Evolutionary conservation across 2,888 invertebrate species (phyloP), one percentile per base, ranked within the genome.

Genomic region (Eilema griseolum): DNA sequence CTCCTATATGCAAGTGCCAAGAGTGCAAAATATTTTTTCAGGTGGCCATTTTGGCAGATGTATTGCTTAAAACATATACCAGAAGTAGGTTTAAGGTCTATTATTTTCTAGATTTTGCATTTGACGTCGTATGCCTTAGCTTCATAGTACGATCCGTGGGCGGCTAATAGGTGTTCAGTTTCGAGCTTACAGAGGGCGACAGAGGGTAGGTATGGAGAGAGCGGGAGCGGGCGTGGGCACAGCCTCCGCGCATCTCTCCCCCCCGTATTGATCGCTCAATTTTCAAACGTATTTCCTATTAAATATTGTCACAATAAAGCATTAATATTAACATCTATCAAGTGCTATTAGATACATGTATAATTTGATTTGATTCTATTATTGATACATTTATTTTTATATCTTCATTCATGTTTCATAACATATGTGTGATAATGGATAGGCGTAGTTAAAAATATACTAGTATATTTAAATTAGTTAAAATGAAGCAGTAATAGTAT

Each of bases 241-340:
- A 81, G 67, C 76, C 83, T 76, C 84, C 90, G 92, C 93, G 92
- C 93, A 93, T 81, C 82, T 84, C 85, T 78, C 86, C 85, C 86
- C 86, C 86, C 81, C 76, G 88, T 95, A 95, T 95, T 94, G 95
- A 95, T 95, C 93, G 93, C 84, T 83, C 82, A 87, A 89, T 89
- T 90, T 92, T 89, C 87, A 88, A 89, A 90, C 87, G 88, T 90
- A 90, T 90, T 90, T 89, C 84, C 86, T 86, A 90, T 86, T 86
- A 90, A 92, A 93, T 91, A 90, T 90, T 91, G 83, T 84, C 83
- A 85, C 81, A 84, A 87, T 88, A 87, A 86, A 83, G 80, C 78
- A 76, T 80, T 77, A 75, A 75, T 67, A 70, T 72, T 63, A 67
- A 67, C 59, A 67, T 69, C 67, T 69, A 73, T 66, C 63, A 67